Evolutionary conservation across 2,888 invertebrate species (phyloP).

Genomic region (Scaptomyza reducta): DNA sequence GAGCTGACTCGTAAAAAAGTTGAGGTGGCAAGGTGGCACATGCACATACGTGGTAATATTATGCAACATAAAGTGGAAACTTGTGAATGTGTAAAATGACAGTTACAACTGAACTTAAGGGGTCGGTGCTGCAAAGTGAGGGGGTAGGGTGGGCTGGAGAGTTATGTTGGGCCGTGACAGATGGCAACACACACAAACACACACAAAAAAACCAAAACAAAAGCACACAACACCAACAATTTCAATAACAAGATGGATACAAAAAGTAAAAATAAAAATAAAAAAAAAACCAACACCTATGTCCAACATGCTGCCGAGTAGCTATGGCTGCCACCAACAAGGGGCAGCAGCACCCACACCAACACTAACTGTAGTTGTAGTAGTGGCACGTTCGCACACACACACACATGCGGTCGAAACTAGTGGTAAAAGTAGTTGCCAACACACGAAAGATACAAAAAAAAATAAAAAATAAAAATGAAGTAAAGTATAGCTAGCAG

Average conservation of each 20-base stretch:
- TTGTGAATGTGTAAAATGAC: conserved; percentile 79
- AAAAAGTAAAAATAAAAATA: not conserved
- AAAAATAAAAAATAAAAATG: not conserved
- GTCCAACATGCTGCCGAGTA: conserved; percentile 47
- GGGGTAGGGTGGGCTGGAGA: not conserved
- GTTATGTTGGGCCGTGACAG: conserved; percentile 13
- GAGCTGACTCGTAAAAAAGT: conserved; percentile 53
- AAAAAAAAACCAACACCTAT: conserved; percentile 16
- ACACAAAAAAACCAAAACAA: conserved; percentile 50
- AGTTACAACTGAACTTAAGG: conserved; percentile 60
- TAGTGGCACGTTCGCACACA: conserved; percentile 48
- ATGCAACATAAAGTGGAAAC: conserved; percentile 79
- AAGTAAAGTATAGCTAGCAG: not conserved
- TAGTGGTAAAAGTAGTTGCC: conserved; percentile 70
- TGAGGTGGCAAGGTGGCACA: conserved; percentile 63
- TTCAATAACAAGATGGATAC: conserved; percentile 32
- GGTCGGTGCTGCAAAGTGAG: not conserved
- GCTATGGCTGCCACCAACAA: conserved; percentile 36
- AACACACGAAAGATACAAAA: conserved; percentile 37
- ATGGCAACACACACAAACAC: conserved; percentile 5
- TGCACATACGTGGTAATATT: conserved; percentile 72
- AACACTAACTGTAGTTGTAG: conserved; percentile 50
- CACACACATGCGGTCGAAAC: conserved; percentile 59
- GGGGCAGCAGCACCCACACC: conserved; percentile 26
- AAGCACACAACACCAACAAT: conserved; percentile 46